Percentiles rank a stretch among this genome's conserved stretches.
Conservation (phyloP, 2,888 invertebrate genomes). For the Apotomis capreana region DNA sequence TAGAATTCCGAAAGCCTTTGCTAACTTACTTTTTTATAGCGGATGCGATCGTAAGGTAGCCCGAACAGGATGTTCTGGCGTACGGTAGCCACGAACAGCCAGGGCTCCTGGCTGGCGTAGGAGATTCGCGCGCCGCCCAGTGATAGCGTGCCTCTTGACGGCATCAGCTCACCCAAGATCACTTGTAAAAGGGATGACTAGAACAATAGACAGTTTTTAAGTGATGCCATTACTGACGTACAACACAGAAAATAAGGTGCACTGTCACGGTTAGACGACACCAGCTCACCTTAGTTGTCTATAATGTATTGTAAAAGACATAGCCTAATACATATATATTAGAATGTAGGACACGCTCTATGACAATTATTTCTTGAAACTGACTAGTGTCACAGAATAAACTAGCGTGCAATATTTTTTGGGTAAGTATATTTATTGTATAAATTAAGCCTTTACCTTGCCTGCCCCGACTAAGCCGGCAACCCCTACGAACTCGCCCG, state of each 20-base stretch:
- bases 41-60: conserved; percentile 80
- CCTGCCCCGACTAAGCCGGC: conserved; percentile 91
- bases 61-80: conserved; percentile 92
- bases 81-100: conserved; percentile 88
- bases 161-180: conserved; percentile 88
- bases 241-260: conserved; percentile 8
- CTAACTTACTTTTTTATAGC: conserved; percentile 74
- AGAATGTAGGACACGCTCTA: too few relatives aligned
- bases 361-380: too few relatives aligned
- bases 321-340: too few relatives aligned
- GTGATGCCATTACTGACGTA: conserved; percentile 44
- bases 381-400: too few relatives aligned
- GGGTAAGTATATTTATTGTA: too few relatives aligned
- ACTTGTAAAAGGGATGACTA: conserved; percentile 87
- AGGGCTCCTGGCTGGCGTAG: conserved; percentile 91
- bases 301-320: too few relatives aligned
- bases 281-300: too few relatives aligned
- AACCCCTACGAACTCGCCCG: conserved; percentile 85
- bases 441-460: conserved; percentile 73
- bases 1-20: not conserved
- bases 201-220: conserved; percentile 25
- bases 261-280: too few relatives aligned
- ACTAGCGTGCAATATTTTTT: too few relatives aligned
- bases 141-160: conserved; percentile 83
- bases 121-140: conserved; percentile 85